phyloP scores from a whole-genome alignment of 2,113 vertebrate genomes.

The Pseudopodoces humilis region DNA sequence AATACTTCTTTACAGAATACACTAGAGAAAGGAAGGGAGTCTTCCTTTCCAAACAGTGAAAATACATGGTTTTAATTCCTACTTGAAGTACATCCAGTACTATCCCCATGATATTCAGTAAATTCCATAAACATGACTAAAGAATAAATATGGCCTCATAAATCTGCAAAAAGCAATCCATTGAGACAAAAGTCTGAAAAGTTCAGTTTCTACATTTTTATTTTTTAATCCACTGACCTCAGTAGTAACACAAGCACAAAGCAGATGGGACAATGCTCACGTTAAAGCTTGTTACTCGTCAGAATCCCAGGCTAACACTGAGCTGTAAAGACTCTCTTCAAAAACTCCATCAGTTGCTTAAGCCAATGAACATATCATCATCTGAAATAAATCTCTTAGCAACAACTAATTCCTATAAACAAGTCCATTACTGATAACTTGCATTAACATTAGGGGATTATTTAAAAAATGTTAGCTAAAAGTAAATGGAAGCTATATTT shows the following conservation, averaged over 20 bases:
- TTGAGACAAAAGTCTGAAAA: neutral
- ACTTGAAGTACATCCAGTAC: neutral
- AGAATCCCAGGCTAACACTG: neutral
- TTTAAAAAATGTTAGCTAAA: constrained; percentile 8
- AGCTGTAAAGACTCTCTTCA: constrained; percentile 12
- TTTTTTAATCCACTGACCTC: neutral
- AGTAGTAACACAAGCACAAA: neutral
- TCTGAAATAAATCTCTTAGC: constrained; percentile 47
- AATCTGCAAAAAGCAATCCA: neutral
- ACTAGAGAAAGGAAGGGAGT: neutral
- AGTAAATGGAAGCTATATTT: constrained; percentile 1
- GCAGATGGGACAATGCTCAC: neutral
- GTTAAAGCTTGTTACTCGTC: neutral
- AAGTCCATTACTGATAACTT: constrained; percentile 19
- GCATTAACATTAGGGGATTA: neutral
- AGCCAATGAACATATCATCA: constrained; percentile 34
- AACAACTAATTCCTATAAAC: constrained; percentile 49
- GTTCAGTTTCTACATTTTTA: neutral
- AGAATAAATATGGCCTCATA: neutral
- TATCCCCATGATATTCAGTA: neutral
- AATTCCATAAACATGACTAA: neutral
- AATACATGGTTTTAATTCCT: neutral
- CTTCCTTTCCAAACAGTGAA: constrained; percentile 10
- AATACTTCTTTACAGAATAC: neutral
- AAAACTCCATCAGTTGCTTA: constrained; percentile 19